Base-by-base conservation (phyloP, 2,113 vertebrate genomes). In the Condylura cristata region DNA sequence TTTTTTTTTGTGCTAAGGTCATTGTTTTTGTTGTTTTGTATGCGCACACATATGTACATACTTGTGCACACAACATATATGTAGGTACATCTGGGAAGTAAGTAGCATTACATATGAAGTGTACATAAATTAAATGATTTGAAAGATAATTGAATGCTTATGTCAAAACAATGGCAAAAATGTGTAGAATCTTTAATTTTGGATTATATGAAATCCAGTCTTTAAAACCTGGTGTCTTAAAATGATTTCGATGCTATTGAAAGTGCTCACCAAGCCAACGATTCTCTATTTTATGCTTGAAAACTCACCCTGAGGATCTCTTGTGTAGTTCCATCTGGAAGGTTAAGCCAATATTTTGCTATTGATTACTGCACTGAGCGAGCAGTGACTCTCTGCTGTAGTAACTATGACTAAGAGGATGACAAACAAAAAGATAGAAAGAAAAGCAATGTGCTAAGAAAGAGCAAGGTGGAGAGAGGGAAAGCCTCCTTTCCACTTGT, bases 291-390 rank as follows among this genome's bases (percentile, higher is more conserved):
- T 86, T 58, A 92, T 66, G 32, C 44, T 86, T 86, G 66, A 76
- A 76, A 90, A 20, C 66, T 61, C 12, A n/a, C 10, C 16, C 48
- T 4, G 34, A 44, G 72, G 44, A 30, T 37, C 48, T 84, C 22
- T 93, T 66, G 22, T 32, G 65, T 39, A 4, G 26, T 71, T 71
- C 9, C 37, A 61, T 28, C 17, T 76, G 24, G 34, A 75, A 60
- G 17, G 12, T 76, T 87, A 81, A 82, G n/a, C 7, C 56, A 76
- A 11, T 71, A 92, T 58, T 92, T 96, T 96, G 51, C 46, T 78
- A 9, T 51, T 83, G 37, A 91, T n/a, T 28, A 70, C 13, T 72
- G 18, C 6, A 28, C 18, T 12, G 24, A 24, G 26, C 5, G 41
- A 26, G 81, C 76, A 80, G 75, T 72, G 30, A 30, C 28, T 93